phyloP scores from a whole-genome alignment of 2,113 vertebrate genomes.

The Microcebus ravelobensis region DNA sequence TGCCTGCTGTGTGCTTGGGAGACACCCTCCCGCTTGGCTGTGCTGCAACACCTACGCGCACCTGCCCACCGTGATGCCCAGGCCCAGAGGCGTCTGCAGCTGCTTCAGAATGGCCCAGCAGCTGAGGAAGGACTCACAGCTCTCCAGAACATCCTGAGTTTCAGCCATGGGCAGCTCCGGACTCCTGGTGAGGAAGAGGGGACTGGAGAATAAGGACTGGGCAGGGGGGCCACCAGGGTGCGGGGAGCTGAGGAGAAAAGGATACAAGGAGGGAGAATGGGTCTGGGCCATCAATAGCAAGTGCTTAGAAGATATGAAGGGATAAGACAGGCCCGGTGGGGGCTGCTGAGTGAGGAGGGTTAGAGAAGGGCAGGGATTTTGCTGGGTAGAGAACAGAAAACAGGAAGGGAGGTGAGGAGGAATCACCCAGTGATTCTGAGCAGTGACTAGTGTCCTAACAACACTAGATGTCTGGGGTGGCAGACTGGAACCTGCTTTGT shows the following conservation, averaged over 20 bases:
- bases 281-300: not conserved
- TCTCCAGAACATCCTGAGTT: conserved; percentile 81
- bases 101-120: conserved; percentile 62
- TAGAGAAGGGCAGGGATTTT: not conserved
- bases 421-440: not conserved
- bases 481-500: not conserved
- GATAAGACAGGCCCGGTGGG: not conserved
- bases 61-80: conserved; percentile 79
- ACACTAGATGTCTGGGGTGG: not conserved
- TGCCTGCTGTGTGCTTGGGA: conserved; percentile 80
- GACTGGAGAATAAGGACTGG: not conserved
- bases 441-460: not conserved
- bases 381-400: not conserved
- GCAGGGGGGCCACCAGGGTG: not conserved
- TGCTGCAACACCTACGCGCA: conserved; percentile 80
- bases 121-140: conserved; percentile 70
- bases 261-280: not conserved
- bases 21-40: conserved; percentile 72
- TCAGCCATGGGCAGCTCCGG: conserved; percentile 73
- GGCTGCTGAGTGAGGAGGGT: not conserved
- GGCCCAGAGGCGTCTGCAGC: conserved; percentile 80
- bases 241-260: not conserved
- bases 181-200: conserved; percentile 67
- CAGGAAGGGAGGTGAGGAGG: not conserved
- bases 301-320: not conserved